Evolutionary conservation across 2,113 vertebrate genomes (phyloP).

Genomic region (Scolopax mira): DNA sequence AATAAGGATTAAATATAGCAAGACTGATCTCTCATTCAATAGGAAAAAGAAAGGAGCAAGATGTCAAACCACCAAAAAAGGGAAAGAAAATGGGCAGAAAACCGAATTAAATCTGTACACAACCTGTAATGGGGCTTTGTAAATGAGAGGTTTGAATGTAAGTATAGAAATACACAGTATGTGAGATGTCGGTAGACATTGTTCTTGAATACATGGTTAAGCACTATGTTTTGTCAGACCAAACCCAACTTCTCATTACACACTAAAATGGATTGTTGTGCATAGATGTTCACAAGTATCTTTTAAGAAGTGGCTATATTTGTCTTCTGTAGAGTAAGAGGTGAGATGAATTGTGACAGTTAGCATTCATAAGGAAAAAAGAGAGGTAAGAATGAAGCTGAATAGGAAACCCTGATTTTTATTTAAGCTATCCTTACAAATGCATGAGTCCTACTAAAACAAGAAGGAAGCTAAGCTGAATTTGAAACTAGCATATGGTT

Average conservation of each 20-base stretch:
- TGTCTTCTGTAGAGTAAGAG: background rate
- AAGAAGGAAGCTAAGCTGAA: conserved; percentile 1
- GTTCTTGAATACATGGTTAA: background rate
- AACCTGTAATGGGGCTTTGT: background rate
- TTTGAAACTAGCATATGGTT: conserved; percentile 52
- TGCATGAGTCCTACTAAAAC: background rate
- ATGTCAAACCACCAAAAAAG: background rate
- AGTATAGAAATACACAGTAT: background rate
- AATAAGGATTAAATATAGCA: background rate
- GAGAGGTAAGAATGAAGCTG: background rate
- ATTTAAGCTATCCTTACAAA: background rate
- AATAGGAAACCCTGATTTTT: background rate
- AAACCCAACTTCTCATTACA: background rate
- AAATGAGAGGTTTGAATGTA: background rate
- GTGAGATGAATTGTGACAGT: background rate
- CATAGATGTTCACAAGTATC: background rate
- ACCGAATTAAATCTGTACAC: background rate
- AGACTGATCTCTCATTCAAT: background rate
- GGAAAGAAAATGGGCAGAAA: background rate
- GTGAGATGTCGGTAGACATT: background rate
- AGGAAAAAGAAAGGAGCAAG: background rate
- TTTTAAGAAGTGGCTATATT: background rate
- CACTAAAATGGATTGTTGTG: background rate
- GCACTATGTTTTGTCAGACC: background rate
- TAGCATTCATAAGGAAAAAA: background rate